Percentiles rank a stretch among this genome's conserved stretches.
These are phyloP conservation scores for Tethea ocularis DNA, from an alignment of 2,888 invertebrate species.

Conservation along the genomic window DNA sequence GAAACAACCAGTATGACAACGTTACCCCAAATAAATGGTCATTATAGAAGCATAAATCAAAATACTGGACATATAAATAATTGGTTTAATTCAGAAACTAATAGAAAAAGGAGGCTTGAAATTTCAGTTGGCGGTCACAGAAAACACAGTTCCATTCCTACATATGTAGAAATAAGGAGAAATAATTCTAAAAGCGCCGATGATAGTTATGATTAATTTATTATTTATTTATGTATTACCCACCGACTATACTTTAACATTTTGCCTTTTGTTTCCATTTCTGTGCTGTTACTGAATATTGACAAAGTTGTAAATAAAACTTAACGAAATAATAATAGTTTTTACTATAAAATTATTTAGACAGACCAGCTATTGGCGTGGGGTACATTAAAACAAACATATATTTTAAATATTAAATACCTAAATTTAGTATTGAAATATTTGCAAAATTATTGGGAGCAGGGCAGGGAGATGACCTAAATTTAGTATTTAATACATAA, in stretches of 20 bases:
- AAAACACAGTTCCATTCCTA: conserved; percentile 53
- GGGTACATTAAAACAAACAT: no score
- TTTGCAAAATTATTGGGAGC: no score
- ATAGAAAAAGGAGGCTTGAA: conserved; percentile 62
- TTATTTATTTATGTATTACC: conserved; percentile 13
- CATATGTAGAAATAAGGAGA: conserved; percentile 71
- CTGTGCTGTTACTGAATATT: conserved; percentile 31
- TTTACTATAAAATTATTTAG: no score
- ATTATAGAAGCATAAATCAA: conserved; percentile 63
- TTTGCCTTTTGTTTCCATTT: conserved; percentile 33
- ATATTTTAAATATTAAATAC: no score
- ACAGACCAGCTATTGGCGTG: no score
- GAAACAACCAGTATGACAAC: conserved; percentile 46
- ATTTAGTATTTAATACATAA: no score
- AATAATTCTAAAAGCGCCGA: conserved; percentile 44
- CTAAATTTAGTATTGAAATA: no score
- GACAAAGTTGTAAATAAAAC: conserved; percentile 42
- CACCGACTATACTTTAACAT: conserved; percentile 30
- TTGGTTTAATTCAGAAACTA: conserved; percentile 50
- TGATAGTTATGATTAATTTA: conserved; percentile 16
- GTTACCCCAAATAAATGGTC: conserved; percentile 73
- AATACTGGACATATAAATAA: conserved; percentile 49
- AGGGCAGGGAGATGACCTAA: no score
- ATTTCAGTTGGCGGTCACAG: conserved; percentile 52
- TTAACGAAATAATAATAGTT: conserved; percentile 13